These are phyloP conservation scores for Drosophila kokeensis DNA, from an alignment of 2,888 invertebrate genomes.

Conservation along the genomic window DNA sequence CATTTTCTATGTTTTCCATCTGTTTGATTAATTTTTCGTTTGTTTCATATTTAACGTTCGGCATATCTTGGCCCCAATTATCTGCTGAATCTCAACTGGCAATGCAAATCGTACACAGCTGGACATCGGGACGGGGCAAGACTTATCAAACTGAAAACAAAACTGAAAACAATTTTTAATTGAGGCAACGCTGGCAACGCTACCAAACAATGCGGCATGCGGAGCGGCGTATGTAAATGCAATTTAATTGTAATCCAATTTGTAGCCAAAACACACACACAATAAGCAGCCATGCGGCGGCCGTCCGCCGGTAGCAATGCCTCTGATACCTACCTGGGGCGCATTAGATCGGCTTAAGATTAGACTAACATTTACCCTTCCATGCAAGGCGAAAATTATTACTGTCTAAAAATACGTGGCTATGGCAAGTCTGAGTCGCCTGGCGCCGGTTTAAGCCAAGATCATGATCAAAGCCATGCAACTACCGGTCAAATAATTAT, in stretches of 20 bases:
- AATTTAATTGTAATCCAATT: slow-evolving; percentile 81
- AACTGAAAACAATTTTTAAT: slow-evolving; percentile 69
- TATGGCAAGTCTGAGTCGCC: slow-evolving; percentile 43
- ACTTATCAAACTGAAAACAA: slow-evolving; percentile 64
- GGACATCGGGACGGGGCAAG: slow-evolving; percentile 43
- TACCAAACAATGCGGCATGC: slow-evolving; percentile 48
- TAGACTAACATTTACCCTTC: slow-evolving; percentile 62
- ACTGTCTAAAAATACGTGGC: slow-evolving; percentile 7
- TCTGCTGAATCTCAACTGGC: slow-evolving; percentile 55
- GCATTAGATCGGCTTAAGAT: slow-evolving; percentile 80
- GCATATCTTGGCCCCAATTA: slow-evolving; percentile 53
- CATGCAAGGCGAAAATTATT: slow-evolving; percentile 43
- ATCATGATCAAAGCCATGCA: slow-evolving; percentile 35
- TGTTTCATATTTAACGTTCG: neutral
- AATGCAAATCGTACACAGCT: slow-evolving; percentile 62
- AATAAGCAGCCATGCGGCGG: slow-evolving; percentile 41
- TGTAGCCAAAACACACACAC: slow-evolving; percentile 57
- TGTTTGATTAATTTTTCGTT: neutral
- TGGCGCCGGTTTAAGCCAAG: slow-evolving; percentile 72
- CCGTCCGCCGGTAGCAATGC: slow-evolving; percentile 58
- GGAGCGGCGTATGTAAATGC: slow-evolving; percentile 69
- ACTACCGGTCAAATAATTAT: slow-evolving; percentile 61
- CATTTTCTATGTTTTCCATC: slow-evolving; percentile 7
- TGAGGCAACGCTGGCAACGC: slow-evolving; percentile 52
- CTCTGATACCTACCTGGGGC: slow-evolving; percentile 56